Evolutionary conservation across 2,113 vertebrate species (phyloP).

Genomic region (Myiozetetes cayanensis): DNA sequence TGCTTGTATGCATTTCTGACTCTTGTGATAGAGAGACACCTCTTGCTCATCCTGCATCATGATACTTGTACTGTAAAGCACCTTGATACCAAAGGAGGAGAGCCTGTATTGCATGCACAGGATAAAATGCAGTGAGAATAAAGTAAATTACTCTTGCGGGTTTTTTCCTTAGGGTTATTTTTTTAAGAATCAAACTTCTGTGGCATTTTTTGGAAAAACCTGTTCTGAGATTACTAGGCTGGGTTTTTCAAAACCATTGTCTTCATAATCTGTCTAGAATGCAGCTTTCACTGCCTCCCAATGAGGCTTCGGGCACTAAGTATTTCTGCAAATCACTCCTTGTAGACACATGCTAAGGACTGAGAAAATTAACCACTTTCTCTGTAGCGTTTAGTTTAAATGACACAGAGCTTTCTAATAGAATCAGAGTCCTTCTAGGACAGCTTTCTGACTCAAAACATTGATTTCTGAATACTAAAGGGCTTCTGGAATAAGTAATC

Average conservation of each 20-base stretch:
- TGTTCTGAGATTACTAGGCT: not conserved
- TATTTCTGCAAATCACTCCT: slow-evolving; percentile 34
- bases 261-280: not conserved
- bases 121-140: not conserved
- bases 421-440: not conserved
- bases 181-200: not conserved
- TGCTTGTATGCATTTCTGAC: not conserved
- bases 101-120: not conserved
- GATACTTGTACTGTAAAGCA: not conserved
- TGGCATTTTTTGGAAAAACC: slow-evolving; percentile 3
- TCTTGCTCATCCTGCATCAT: not conserved
- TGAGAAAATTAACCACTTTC: slow-evolving; percentile 13
- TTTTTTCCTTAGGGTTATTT: not conserved
- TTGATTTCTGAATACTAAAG: not conserved
- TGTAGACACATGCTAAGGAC: not conserved
- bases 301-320: not conserved
- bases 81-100: not conserved
- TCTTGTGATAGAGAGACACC: not conserved
- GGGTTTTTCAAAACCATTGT: slow-evolving; percentile 9
- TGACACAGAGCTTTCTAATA: not conserved
- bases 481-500: not conserved
- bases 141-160: not conserved
- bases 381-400: not conserved
- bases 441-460: not conserved
- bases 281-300: not conserved